Evolutionary conservation across 2,888 invertebrate genomes (phyloP), one percentile per base, ranked within the genome.

Genomic region (Drepana falcataria): DNA sequence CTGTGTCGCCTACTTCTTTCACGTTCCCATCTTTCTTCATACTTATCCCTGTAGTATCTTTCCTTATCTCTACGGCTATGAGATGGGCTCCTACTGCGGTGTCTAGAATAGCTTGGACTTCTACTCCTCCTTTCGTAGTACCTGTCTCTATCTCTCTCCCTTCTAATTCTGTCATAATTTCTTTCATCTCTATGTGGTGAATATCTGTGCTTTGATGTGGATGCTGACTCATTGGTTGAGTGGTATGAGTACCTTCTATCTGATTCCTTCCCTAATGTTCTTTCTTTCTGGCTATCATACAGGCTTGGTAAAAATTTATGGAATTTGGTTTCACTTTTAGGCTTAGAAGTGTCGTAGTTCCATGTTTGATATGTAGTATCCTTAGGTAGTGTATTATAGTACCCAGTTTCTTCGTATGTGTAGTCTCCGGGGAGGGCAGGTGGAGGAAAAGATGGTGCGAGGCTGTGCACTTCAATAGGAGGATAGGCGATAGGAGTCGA

Each of bases 1-100:
- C 65, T 68, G 48, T 65, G 61, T 51, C 68, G 57, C 41, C 72
- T 78, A 53, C 71, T 80, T 47, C 71, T 57, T 41, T 85, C 84
- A 75, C 77, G 72, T 51, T 82, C 77, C 53, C 65, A 61, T 47
- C 64, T 63, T 44, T 65, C 63, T 57, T 63, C 56, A 59, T 65
- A 66, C 57, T 61, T 72, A 2, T 78, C 72, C 61, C 65, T 71
- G n/a, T 67, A 58, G 56, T 73, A 71, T 37, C 68, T 64, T 48
- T 70, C 69, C 7, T 71, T 63, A 41, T 69, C 74, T 54, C 67
- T 69, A 6, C 73, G 64, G 55, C 78, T 78, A 40, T 73, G 67
- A 35, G 77, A 64, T 6, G 68, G 64, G 54, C 73, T 74, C 48
- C 68, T 58, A 49, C 60, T 60, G 35, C 57, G 54, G 35, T 62